Base-by-base conservation (phyloP, 2,797 vertebrate genomes). In the Acipenser oxyrinchus region DNA sequence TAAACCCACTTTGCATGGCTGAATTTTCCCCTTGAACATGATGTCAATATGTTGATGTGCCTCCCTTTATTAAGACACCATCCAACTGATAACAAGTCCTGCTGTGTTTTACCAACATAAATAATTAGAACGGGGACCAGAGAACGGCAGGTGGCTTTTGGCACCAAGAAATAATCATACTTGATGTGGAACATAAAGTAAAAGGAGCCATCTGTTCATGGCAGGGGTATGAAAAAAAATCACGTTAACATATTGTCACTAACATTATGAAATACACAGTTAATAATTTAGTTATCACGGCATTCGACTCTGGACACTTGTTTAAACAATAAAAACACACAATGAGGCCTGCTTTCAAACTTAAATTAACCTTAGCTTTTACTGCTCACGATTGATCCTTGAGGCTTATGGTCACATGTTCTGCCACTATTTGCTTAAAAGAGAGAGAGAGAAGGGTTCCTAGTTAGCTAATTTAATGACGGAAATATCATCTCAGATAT, bases 171-270 rank as follows among this genome's bases (percentile, higher is more conserved):
- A 96, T 93, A 94, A 95, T 95, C 93, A 93, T 93, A 95, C 92
- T 96, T 96, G 95, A 98, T 98, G 95, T 96, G 94, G 94, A 99
- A 96, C 96, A 95, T 95, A 94, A 98, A 98, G 95, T 98, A 97
- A 99, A 99, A 95, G 93, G 92, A 95, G 93, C 95, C 96, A 98
- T 99, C 96, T 98, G 96, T 92, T 99, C 95, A 79, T 93, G 84
- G 89, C 91, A 87, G 93, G 94, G 93, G 92, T 87, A 89, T 86
- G 85, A 87, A 93, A 94, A 88, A 92, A 93, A 95, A 94, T 90
- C 94, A 90, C 86, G 92, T 91, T 93, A 97, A 93, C 96, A 97
- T 98, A 97, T 97, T 99, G 95, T 97, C 94, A 94, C 90, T 86
- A 95, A 93, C 92, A 91, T 97, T 93, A 95, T 93, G 91, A 93